phyloP scores from a whole-genome alignment of 2,113 vertebrate species.

The Mesoclemmys tuberculata region DNA sequence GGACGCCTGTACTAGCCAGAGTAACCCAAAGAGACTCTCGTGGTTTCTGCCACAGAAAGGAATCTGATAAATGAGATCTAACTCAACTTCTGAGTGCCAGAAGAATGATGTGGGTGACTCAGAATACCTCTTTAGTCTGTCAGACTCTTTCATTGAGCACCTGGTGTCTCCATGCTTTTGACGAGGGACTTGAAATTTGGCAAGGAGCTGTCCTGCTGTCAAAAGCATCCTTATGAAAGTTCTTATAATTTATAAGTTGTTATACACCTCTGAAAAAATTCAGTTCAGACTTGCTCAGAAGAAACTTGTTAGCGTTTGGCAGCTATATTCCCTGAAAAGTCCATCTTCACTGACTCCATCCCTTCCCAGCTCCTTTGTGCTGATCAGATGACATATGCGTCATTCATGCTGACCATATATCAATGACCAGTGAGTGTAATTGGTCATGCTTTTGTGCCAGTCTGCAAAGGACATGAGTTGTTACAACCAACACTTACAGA shows the following conservation, averaged over 20 bases:
- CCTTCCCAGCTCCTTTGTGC: background rate
- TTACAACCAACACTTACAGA: background rate
- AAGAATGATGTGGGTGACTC: background rate
- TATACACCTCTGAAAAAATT: background rate
- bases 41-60: accelerated
- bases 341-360: accelerated
- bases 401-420: background rate
- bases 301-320: background rate
- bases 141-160: background rate
- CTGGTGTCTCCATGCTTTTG: accelerated
- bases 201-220: background rate
- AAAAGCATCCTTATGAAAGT: background rate
- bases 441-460: background rate
- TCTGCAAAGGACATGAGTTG: background rate
- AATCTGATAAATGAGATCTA: accelerated
- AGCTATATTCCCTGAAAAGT: background rate
- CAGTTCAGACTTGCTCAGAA: accelerated
- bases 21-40: accelerated
- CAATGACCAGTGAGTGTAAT: background rate
- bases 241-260: background rate
- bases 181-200: background rate
- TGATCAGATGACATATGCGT: accelerated
- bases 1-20: background rate
- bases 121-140: too few relatives aligned
- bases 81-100: accelerated